These are phyloP conservation scores for Sinocyclocheilus anophthalmus DNA, from an alignment of 2,113 vertebrate species.

Conservation along the genomic window DNA sequence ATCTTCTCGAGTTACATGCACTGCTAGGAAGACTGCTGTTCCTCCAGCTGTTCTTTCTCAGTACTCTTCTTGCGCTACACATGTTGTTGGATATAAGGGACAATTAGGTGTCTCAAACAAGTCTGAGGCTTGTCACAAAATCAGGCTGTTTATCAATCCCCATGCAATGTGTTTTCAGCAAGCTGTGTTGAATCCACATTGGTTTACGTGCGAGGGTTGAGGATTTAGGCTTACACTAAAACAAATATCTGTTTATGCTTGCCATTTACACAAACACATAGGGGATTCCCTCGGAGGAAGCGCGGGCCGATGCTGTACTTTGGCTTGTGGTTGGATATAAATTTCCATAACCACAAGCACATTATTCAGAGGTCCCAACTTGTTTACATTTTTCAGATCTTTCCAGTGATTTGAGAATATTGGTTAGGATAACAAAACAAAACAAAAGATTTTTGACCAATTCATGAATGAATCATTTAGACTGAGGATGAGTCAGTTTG, in stretches of 20 bases:
- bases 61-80: conserved; percentile 3
- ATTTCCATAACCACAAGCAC: not conserved
- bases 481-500: too few species aligned
- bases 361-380: not conserved
- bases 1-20: conserved; percentile 43
- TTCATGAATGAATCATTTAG: too few species aligned
- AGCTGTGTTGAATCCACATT: conserved; percentile 2
- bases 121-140: conserved; percentile 42
- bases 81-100: conserved; percentile 42
- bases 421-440: not conserved
- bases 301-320: conserved; percentile 18
- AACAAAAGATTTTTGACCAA: too few species aligned
- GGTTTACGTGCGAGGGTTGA: conserved; percentile 6
- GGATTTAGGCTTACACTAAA: conserved; percentile 31
- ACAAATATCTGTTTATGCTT: conserved; percentile 54
- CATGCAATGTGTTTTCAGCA: conserved; percentile 8
- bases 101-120: conserved; percentile 51
- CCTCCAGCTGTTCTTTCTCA: conserved; percentile 41
- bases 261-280: conserved; percentile 44
- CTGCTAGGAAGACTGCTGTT: conserved; percentile 49
- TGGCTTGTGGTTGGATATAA: conserved; percentile 25
- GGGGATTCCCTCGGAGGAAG: conserved; percentile 10
- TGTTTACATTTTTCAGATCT: too few species aligned
- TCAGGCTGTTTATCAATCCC: conserved; percentile 43
- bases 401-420: too few species aligned